These are phyloP conservation scores for Opisthograptis luteolata DNA, from an alignment of 2,888 invertebrate genomes.

Conservation along the genomic window DNA sequence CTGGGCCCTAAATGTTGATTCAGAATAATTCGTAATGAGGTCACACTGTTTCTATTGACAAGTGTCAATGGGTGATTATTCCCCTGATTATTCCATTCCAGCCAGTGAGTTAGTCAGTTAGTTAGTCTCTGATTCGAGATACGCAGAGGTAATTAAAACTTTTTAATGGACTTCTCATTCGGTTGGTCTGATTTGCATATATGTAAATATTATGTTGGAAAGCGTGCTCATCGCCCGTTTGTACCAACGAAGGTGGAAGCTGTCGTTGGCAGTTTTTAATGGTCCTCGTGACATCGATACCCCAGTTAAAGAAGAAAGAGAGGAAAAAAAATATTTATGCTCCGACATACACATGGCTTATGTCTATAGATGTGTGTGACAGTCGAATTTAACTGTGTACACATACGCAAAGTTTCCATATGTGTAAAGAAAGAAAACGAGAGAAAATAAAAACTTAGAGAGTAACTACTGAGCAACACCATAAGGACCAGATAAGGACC, in stretches of 20 bases:
- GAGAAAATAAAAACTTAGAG: too few relatives aligned
- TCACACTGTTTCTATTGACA: slow-evolving; percentile 6
- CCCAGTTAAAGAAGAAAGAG: too few relatives aligned
- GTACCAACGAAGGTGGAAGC: slow-evolving; percentile 39
- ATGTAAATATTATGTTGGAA: slow-evolving; percentile 58
- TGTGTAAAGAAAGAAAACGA: too few relatives aligned
- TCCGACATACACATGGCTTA: too few relatives aligned
- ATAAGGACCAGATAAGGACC: too few relatives aligned
- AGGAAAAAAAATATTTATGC: too few relatives aligned
- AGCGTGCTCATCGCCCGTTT: slow-evolving; percentile 48
- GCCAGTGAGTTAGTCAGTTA: not conserved
- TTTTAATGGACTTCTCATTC: slow-evolving; percentile 55
- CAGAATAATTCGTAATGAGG: slow-evolving; percentile 3
- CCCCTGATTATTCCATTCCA: slow-evolving; percentile 14
- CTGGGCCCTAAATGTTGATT: not conserved
- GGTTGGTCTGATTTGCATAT: slow-evolving; percentile 49
- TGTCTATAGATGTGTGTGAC: too few relatives aligned
- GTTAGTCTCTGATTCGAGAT: slow-evolving; percentile 25
- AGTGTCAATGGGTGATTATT: too few relatives aligned
- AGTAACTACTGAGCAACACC: too few relatives aligned
- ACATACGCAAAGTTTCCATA: too few relatives aligned
- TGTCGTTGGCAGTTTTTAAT: slow-evolving; percentile 62
- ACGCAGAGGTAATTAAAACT: slow-evolving; percentile 52
- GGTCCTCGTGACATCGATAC: slow-evolving; percentile 27
- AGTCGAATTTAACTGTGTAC: too few relatives aligned